Base-by-base conservation (phyloP, 1,140 invertebrate species). In the Metaphire vulgaris region DNA sequence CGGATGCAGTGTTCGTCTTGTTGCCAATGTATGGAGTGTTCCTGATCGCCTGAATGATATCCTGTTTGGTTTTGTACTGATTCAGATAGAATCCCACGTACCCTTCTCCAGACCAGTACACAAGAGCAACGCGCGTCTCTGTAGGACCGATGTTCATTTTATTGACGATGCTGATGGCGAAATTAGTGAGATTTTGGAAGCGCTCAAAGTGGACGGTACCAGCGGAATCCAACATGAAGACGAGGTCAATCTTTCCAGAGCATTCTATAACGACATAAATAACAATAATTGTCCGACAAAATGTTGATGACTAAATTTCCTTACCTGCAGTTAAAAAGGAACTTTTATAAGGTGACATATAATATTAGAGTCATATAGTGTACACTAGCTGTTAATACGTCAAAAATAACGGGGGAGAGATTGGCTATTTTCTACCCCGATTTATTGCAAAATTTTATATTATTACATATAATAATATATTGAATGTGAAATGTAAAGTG, bases 61-160 rank as follows among this genome's bases (percentile, higher is more conserved):
- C 77, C 16, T 78, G 34, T 16, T 76, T 78, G 28, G 28, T 41
- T 21, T 28, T 75, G 41, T 75, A 73, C n/a, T 66, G 31, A 28
- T 74, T 71, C 68, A 78, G 34, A 15, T 78, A n/a, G 68, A 78
- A 67, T 1, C 26, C 71, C 31, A 78, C 65, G 56, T 77, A n/a
- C 16, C 33, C 67, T 31, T 72, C 12, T n/a, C 28, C 33, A 15
- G 32, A 21, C 68, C 75, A 72, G 70, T 34, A 70, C 21, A 77
- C 64, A 28, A 34, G 16, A 1, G 69, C 34, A 72, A 69, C 28
- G 32, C 69, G 29, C 6, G 56, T 67, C 72, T 69, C 15, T 29
- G 72, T 26, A 33, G 34, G 32, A 12, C 33, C 67, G 65, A 70
- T 33, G 65, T 65, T 1, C 12, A 65, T 28, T 16, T 32, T 28